Conservation (phyloP, 2,113 vertebrate genomes). For the Dasypus novemcinctus region DNA sequence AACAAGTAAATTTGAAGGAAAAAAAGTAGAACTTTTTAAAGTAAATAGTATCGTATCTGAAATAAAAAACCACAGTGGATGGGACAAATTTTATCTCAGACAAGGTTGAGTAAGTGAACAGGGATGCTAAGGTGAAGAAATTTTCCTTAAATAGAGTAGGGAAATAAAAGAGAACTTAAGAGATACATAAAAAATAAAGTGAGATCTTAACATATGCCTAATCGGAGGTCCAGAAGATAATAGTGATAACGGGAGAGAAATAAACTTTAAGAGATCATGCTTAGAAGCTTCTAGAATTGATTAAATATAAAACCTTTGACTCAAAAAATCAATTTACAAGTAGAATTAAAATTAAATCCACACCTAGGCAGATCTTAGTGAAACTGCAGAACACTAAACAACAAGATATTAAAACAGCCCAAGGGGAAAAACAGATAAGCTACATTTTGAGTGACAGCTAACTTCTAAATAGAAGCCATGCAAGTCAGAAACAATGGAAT, state of each 20-base stretch:
- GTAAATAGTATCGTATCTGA: not conserved
- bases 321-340: not conserved
- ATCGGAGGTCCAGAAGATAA: not conserved
- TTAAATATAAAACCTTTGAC: no score
- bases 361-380: not conserved
- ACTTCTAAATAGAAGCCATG: slow-evolving; percentile 1
- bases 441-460: not conserved
- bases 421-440: not conserved
- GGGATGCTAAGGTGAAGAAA: not conserved
- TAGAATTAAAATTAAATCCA: not conserved
- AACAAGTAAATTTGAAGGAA: not conserved
- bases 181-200: not conserved
- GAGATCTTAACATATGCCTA: not conserved
- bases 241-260: not conserved
- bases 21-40: not conserved
- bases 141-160: not conserved
- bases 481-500: not conserved
- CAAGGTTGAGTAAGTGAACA: not conserved
- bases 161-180: not conserved
- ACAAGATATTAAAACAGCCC: not conserved
- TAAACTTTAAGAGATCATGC: not conserved
- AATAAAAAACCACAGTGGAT: not conserved
- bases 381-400: not conserved
- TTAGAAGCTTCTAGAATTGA: not conserved
- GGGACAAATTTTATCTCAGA: not conserved